A percentile compares a stretch with the other conserved stretches of the same genome.
These are phyloP conservation scores for Acanthisitta chloris DNA, from an alignment of 2,113 vertebrate species.

Conservation along the genomic window DNA sequence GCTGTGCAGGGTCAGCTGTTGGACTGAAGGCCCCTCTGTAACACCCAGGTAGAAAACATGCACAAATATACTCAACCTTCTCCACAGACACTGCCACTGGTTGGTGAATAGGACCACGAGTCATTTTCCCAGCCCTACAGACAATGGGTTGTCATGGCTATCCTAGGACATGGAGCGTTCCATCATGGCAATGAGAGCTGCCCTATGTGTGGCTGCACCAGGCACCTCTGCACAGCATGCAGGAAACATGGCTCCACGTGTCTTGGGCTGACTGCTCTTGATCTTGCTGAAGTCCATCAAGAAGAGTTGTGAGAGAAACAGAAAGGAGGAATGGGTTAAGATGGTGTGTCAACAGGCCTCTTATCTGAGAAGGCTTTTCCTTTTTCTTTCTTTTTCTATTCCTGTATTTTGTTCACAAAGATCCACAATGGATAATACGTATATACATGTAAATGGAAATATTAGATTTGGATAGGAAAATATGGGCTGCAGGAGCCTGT, in stretches of 20 bases:
- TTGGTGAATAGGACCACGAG: rapidly evolving
- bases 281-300: background rate
- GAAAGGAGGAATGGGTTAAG: slow-evolving; percentile 8
- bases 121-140: background rate
- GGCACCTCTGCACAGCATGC: background rate
- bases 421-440: slow-evolving; percentile 31
- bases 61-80: background rate
- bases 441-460: slow-evolving; percentile 39
- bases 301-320: background rate
- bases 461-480: slow-evolving; percentile 58
- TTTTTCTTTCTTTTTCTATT: slow-evolving; percentile 17
- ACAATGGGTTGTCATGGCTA: rapidly evolving
- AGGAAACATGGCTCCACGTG: background rate
- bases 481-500: slow-evolving; percentile 66
- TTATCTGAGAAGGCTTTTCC: slow-evolving; percentile 42
- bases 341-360: slow-evolving; percentile 19
- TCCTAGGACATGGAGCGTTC: rapidly evolving
- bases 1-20: background rate
- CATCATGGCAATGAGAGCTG: background rate
- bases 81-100: background rate
- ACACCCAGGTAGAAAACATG: background rate
- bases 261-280: background rate
- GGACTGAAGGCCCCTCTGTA: background rate
- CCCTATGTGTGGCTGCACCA: background rate
- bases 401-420: slow-evolving; percentile 33